Conservation (phyloP, 2,797 vertebrate genomes). For the Moxostoma hubbsi region DNA sequence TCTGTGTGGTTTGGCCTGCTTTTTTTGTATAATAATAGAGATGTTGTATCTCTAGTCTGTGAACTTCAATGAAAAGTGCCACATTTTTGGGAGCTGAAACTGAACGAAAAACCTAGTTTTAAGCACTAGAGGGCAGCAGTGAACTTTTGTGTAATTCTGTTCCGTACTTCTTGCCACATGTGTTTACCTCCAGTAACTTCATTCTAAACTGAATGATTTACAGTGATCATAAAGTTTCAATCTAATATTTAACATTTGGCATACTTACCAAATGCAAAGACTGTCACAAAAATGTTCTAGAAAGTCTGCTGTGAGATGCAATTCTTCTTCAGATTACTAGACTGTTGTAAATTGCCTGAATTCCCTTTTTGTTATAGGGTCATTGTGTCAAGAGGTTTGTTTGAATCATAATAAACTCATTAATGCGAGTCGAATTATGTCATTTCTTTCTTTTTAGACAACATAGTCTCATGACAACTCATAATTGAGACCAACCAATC, state of each 20-base stretch:
- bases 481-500: too few relatives aligned
- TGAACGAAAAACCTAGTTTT: neutral
- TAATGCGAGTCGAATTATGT: too few relatives aligned
- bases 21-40: conserved; percentile 28
- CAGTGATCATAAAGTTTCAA: too few relatives aligned
- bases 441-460: too few relatives aligned
- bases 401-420: too few relatives aligned
- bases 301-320: neutral
- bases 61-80: too few relatives aligned
- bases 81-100: too few relatives aligned
- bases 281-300: neutral
- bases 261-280: neutral
- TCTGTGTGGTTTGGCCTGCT: conserved; percentile 60
- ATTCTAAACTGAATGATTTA: too few relatives aligned
- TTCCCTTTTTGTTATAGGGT: neutral
- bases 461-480: too few relatives aligned
- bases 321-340: conserved; percentile 1
- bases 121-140: conserved; percentile 70
- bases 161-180: neutral
- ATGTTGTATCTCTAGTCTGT: too few relatives aligned
- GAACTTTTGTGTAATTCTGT: conserved; percentile 16
- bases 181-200: too few relatives aligned
- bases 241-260: neutral
- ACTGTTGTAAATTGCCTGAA: conserved; percentile 23
- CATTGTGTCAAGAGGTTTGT: neutral